phyloP scores from a whole-genome alignment of 2,797 vertebrate genomes.

The Anas georgica region DNA sequence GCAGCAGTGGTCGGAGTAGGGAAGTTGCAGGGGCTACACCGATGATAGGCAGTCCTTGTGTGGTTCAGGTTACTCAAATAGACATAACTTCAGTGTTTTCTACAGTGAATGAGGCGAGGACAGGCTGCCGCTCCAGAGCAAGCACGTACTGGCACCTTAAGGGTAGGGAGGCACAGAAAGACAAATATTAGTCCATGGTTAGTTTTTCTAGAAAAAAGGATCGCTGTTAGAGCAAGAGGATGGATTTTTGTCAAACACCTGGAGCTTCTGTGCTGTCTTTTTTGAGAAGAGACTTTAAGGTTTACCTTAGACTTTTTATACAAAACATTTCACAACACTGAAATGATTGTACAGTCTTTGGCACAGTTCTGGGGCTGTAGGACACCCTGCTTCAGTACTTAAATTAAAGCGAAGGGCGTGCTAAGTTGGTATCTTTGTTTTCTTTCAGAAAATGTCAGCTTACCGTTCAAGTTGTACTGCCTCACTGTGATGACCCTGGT shows the following conservation, averaged over 20 bases:
- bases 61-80: not conserved
- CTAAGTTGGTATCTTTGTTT: not conserved
- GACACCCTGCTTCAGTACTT: not conserved
- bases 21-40: not conserved
- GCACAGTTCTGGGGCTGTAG: not conserved
- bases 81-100: not conserved
- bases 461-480: constrained; percentile 94
- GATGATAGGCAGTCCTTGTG: rapidly evolving
- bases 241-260: not conserved
- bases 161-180: not conserved
- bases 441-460: constrained; percentile 86
- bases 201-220: not conserved
- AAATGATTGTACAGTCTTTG: not conserved
- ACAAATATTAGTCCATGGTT: not conserved
- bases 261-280: not conserved
- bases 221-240: not conserved
- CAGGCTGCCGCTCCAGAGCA: rapidly evolving
- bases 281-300: not conserved
- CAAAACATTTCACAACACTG: not conserved
- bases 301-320: not conserved
- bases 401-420: not conserved
- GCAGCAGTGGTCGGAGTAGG: not conserved
- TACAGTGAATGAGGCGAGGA: not conserved
- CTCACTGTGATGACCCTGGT: constrained; percentile 95
- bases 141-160: not conserved